Evolutionary conservation across 2,797 vertebrate species (phyloP), one percentile per base, ranked within the genome.

Genomic region (Tadarida brasiliensis): DNA sequence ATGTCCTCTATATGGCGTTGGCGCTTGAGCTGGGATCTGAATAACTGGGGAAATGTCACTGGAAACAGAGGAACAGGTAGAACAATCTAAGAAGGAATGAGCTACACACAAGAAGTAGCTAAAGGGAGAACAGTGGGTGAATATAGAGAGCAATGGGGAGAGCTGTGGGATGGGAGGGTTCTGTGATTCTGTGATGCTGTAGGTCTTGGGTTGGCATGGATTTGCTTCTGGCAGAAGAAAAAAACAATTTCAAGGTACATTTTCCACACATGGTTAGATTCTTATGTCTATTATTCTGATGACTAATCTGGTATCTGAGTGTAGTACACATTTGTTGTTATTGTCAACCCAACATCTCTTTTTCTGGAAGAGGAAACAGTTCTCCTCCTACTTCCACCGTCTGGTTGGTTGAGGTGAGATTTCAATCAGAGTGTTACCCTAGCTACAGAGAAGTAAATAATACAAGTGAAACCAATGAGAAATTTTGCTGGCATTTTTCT

Each of bases 401-500:
- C 59, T 68, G 26, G 10, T 74, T 82, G 26, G 33, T 4, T 63
- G 33, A 19, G 9, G 11, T 70, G n/a, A 56, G 49, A 76, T 70
- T 96, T 54, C 19, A 82, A 59, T 82, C n/a, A 91, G 47, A 68
- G 39, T 59, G 6, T 83, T 47, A 35, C 47, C 77, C 20, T 74
- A 80, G 12, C 5, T 28, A 88, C 28, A 82, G 68, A 44, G 9
- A 86, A 14, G 24, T 35, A 35, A 89, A 77, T 68, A 92, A 77
- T 56, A 22, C 51, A 82, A 26, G 16, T 22, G 86, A 91, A 71
- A 73, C 19, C 11, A 86, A 88, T 74, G 10, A 91, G 59, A 88
- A 88, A 73, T 65, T 82, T 84, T 39, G 33, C 44, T 70, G 49
- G 19, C 16, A n/a, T 57, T 85, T 96, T 93, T 94, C 30, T 91